phyloP scores from a whole-genome alignment of 2,797 vertebrate species.

The Rhabdophis nuchalis region DNA sequence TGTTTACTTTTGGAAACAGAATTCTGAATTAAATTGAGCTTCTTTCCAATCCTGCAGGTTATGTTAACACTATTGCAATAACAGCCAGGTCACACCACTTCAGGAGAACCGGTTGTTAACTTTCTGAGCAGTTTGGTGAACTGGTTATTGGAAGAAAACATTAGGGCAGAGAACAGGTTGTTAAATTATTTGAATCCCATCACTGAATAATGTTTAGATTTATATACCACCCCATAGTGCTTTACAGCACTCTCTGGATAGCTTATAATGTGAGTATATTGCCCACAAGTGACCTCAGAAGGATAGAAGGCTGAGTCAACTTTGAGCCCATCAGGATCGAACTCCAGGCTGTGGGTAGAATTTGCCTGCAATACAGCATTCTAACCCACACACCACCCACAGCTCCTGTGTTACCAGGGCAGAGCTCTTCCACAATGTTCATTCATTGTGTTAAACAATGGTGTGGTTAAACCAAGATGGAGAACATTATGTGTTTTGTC shows the following conservation, averaged over 20 bases:
- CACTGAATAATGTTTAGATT: too few species aligned
- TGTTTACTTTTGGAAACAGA: not conserved
- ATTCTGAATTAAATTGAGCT: not conserved
- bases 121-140: too few species aligned
- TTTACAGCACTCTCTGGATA: not conserved
- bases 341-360: not conserved
- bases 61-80: not conserved
- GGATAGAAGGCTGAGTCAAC: not conserved
- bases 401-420: not conserved
- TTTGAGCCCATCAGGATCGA: not conserved
- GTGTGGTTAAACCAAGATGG: not conserved
- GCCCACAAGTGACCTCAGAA: not conserved
- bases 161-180: too few species aligned
- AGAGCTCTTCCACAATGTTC: not conserved
- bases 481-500: not conserved
- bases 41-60: not conserved
- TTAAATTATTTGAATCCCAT: too few species aligned
- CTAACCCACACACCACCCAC: not conserved
- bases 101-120: too few species aligned
- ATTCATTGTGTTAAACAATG: not conserved
- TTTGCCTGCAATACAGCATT: not conserved
- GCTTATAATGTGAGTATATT: not conserved
- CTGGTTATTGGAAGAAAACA: too few species aligned
- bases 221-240: not conserved
- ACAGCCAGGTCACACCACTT: too few species aligned